phyloP scores from a whole-genome alignment of 2,888 invertebrate genomes.

The Oxycera nigricornis region DNA sequence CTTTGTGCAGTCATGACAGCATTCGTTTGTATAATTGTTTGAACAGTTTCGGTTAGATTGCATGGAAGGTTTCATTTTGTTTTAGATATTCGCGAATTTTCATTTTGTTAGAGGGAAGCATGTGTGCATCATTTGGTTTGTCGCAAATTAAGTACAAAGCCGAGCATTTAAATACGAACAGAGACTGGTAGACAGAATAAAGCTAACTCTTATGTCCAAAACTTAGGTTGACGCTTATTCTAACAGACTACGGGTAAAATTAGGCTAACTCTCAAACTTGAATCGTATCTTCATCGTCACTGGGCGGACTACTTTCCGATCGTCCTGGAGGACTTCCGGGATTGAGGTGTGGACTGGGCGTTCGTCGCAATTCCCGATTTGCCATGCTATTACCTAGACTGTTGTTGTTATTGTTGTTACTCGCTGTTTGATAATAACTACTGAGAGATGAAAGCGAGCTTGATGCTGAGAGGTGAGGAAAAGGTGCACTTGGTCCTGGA shows the following conservation, averaged over 20 bases:
- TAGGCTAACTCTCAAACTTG: constrained; percentile 56
- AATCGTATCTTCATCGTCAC: constrained; percentile 61
- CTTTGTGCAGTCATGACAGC: too few species aligned
- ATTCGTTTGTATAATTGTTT: too few species aligned
- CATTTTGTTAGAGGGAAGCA: too few species aligned
- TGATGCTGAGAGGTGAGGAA: constrained; percentile 67
- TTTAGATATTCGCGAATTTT: too few species aligned
- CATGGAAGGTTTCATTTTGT: too few species aligned
- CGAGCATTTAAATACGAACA: constrained; percentile 3
- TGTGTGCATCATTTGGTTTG: too few species aligned
- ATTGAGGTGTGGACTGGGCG: constrained; percentile 61
- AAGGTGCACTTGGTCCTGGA: constrained; percentile 60
- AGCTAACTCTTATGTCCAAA: neutral
- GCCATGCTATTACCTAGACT: constrained; percentile 42
- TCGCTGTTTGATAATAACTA: constrained; percentile 64
- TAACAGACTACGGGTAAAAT: constrained; percentile 28
- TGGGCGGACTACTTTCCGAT: constrained; percentile 60
- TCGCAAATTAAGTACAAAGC: neutral
- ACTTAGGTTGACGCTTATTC: neutral
- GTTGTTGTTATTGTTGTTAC: constrained; percentile 45
- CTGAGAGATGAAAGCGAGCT: constrained; percentile 68
- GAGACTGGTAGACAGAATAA: constrained; percentile 3
- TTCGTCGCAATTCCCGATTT: constrained; percentile 48
- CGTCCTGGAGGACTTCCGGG: constrained; percentile 62
- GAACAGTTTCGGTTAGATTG: too few species aligned